These are phyloP conservation scores for Sebastes trivittatus DNA, from an alignment of 2,797 vertebrate species.

Conservation along the genomic window DNA sequence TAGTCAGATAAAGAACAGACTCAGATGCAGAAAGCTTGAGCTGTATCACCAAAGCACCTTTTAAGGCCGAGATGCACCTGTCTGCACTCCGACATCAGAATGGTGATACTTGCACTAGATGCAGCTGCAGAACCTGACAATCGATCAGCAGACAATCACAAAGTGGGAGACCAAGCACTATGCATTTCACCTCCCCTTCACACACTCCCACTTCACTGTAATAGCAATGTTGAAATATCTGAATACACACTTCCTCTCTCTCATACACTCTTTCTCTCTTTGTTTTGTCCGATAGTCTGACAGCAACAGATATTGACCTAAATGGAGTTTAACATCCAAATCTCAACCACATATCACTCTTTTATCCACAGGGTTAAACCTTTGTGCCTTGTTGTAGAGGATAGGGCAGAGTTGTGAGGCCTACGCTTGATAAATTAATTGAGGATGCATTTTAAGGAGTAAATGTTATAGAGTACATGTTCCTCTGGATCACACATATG, in stretches of 20 bases:
- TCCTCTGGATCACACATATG: background rate
- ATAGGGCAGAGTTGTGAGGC: background rate
- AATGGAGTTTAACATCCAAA: background rate
- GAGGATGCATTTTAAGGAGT: background rate
- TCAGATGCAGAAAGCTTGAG: background rate
- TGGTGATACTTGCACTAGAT: background rate
- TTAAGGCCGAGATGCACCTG: background rate
- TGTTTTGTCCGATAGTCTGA: background rate
- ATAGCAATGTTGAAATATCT: slow-evolving; percentile 44
- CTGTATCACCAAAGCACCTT: slow-evolving; percentile 8
- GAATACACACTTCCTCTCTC: slow-evolving; percentile 63
- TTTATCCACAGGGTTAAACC: background rate
- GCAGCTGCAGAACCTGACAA: background rate
- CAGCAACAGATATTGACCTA: background rate
- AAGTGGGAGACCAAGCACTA: background rate
- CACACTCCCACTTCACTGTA: slow-evolving; percentile 36
- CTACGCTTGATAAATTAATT: background rate
- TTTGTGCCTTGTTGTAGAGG: background rate
- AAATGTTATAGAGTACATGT: background rate
- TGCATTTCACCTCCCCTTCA: slow-evolving; percentile 1
- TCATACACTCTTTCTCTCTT: background rate
- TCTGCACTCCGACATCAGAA: background rate
- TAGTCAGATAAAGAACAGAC: slow-evolving; percentile 19
- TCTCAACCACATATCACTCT: background rate
- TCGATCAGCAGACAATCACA: background rate